Percentiles rank a stretch among this genome's conserved stretches.
phyloP scores from a whole-genome alignment of 1,140 invertebrate species.

The Drosophila orosa region DNA sequence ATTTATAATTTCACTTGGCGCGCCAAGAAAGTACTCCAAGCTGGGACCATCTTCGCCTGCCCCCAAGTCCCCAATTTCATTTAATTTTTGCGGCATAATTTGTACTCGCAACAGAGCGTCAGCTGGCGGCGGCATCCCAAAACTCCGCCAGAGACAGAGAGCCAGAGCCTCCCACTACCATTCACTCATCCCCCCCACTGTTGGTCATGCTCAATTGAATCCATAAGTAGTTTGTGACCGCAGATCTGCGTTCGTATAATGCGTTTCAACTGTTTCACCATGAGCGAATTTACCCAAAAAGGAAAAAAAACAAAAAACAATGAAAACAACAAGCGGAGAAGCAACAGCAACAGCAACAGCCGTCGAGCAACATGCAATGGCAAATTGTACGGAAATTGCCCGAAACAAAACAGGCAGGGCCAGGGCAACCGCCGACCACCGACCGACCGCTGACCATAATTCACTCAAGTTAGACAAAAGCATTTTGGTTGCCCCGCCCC shows the following conservation, averaged over 20 bases:
- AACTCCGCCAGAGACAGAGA: neutral
- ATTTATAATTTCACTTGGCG: constrained; percentile 75
- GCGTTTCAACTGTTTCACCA: constrained; percentile 80
- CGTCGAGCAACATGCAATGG: constrained; percentile 50
- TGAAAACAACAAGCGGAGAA: constrained; percentile 51
- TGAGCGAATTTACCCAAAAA: constrained; percentile 66
- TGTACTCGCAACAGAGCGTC: constrained; percentile 69
- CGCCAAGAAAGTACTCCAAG: constrained; percentile 19
- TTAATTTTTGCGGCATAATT: constrained; percentile 78
- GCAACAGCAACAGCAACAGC: constrained; percentile 76
- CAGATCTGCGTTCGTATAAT: constrained; percentile 80
- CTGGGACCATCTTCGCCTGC: neutral
- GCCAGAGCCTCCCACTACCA: neutral
- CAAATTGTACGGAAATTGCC: constrained; percentile 82
- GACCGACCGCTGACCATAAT: constrained; percentile 76
- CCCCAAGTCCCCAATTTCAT: constrained; percentile 57
- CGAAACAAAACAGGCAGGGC: constrained; percentile 74
- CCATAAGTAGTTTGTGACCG: constrained; percentile 83
- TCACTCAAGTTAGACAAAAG: constrained; percentile 83
- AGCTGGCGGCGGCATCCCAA: constrained; percentile 50
- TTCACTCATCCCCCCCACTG: constrained; percentile 1
- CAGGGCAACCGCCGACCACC: constrained; percentile 59
- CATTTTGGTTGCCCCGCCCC: constrained; percentile 62
- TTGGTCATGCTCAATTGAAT: constrained; percentile 80
- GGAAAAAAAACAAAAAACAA: constrained; percentile 42